A percentile compares a stretch with the other conserved stretches of the same genome.
Conservation (phyloP, 2,797 vertebrate genomes). For the Paratrypauchen microcephalus region DNA sequence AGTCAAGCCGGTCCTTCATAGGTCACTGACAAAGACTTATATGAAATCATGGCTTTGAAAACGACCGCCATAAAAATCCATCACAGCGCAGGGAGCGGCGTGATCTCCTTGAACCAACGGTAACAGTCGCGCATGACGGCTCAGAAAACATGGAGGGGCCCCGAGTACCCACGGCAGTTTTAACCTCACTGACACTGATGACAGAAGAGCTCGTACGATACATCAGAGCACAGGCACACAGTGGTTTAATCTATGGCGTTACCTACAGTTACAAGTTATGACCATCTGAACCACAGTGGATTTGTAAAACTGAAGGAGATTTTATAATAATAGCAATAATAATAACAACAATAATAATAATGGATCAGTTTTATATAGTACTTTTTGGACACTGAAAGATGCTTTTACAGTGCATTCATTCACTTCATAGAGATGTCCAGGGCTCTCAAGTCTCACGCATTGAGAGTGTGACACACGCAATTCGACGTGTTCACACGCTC, state of each 20-base stretch:
- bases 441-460: too few species aligned
- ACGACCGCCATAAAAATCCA: constrained; percentile 35
- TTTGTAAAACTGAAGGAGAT: not conserved
- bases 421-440: too few species aligned
- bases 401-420: too few species aligned
- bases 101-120: constrained; percentile 25
- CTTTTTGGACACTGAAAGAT: too few species aligned
- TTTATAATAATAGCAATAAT: not conserved
- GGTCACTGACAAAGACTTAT: constrained; percentile 41
- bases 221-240: constrained; percentile 19
- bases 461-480: too few species aligned
- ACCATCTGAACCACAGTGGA: not conserved
- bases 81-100: constrained; percentile 16
- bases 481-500: too few species aligned
- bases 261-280: constrained; percentile 20
- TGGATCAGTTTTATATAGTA: too few species aligned
- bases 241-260: constrained; percentile 30
- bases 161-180: constrained; percentile 16
- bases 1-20: constrained; percentile 45
- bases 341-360: too few species aligned
- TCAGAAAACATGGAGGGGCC: constrained; percentile 18
- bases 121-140: constrained; percentile 14
- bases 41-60: constrained; percentile 39
- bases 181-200: constrained; percentile 16
- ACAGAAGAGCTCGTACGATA: constrained; percentile 25